Conservation (phyloP, 2,888 invertebrate genomes). For the Heliconius hortense region DNA sequence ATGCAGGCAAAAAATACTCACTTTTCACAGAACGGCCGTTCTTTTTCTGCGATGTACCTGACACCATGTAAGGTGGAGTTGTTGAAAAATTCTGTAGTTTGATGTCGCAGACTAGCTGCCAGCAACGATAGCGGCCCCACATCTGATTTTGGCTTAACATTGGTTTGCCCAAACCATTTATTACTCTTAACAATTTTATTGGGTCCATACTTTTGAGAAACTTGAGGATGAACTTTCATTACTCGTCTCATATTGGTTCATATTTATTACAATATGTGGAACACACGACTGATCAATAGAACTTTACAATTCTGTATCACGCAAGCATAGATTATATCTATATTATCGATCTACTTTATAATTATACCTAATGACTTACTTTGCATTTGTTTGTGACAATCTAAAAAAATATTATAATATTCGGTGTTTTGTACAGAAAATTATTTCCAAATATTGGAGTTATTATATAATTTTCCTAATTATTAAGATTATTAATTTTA, state of each 20-base stretch:
- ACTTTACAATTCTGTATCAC: slow-evolving; percentile 51
- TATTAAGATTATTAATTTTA: neutral
- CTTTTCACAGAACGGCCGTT: slow-evolving; percentile 89
- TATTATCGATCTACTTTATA: slow-evolving; percentile 54
- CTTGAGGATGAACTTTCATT: slow-evolving; percentile 68
- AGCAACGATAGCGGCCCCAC: slow-evolving; percentile 68
- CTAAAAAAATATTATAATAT: neutral
- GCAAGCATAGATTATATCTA: slow-evolving; percentile 58
- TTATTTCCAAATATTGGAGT: neutral
- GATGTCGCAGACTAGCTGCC: slow-evolving; percentile 85
- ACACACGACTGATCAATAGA: slow-evolving; percentile 20
- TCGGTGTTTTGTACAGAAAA: neutral
- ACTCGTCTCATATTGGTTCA: slow-evolving; percentile 25
- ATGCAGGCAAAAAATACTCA: slow-evolving; percentile 58
- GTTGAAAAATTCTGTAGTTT: slow-evolving; percentile 88
- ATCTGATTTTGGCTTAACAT: slow-evolving; percentile 44
- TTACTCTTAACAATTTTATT: slow-evolving; percentile 36
- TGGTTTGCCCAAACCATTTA: slow-evolving; percentile 35
- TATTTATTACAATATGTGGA: neutral
- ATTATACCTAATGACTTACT: slow-evolving; percentile 21
- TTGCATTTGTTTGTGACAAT: neutral
- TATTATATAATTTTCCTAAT: neutral
- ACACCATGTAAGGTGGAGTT: slow-evolving; percentile 90
- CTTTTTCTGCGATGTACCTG: slow-evolving; percentile 88
- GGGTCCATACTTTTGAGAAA: slow-evolving; percentile 46